Percentiles rank a stretch among this genome's conserved stretches.
These are phyloP conservation scores for Paragorgia papillata DNA, from an alignment of 92 coral and sea anemone species.

Conservation along the genomic window DNA sequence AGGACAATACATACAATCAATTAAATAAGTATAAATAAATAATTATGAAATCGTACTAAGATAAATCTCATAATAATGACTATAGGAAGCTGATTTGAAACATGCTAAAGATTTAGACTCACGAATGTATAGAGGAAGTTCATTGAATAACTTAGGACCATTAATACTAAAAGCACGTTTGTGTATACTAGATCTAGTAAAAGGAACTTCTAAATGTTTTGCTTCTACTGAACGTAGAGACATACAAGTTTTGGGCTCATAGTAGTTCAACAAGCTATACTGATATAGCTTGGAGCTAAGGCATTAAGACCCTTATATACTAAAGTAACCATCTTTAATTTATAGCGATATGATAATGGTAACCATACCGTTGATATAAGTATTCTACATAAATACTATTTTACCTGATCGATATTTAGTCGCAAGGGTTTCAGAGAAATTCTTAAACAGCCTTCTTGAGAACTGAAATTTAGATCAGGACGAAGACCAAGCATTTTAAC, in stretches of 20 bases:
- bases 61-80: too few relatives aligned
- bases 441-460: conserved; percentile 85
- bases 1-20: too few relatives aligned
- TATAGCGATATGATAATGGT: too few relatives aligned
- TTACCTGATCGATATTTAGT: conserved; percentile 95
- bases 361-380: too few relatives aligned
- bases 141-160: conserved; percentile 20
- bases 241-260: conserved; percentile 15
- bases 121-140: conserved; percentile 10
- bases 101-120: neutral
- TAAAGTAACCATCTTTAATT: too few relatives aligned
- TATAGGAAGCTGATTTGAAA: neutral
- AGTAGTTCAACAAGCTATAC: neutral
- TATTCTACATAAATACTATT: too few relatives aligned
- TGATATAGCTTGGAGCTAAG: conserved; percentile 14
- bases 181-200: conserved; percentile 7
- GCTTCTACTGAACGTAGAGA: conserved; percentile 8
- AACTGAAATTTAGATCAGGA: conserved; percentile 73
- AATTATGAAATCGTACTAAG: too few relatives aligned
- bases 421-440: conserved; percentile 92
- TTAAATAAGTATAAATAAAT: too few relatives aligned
- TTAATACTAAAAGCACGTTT: conserved; percentile 19
- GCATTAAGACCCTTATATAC: neutral
- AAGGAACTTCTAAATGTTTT: conserved; percentile 10
- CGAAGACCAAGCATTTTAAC: conserved; percentile 86